Base-by-base conservation (phyloP, 2,888 invertebrate species). In the Pyrrhosoma nymphula region DNA sequence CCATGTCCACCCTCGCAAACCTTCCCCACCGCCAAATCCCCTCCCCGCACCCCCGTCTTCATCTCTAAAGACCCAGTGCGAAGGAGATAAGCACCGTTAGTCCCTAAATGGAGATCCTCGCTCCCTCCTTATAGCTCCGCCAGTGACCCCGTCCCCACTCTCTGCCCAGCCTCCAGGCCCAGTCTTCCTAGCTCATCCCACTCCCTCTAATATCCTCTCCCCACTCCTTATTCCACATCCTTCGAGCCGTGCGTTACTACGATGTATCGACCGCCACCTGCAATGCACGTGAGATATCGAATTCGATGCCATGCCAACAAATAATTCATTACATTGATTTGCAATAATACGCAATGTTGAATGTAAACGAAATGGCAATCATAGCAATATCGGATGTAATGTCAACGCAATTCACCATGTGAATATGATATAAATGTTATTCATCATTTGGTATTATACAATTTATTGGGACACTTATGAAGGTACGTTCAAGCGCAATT, bases 71-170 rank as follows among this genome's bases (percentile, higher is more conserved):
- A 93, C 69, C 69, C 69, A 60, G 63, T 47, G 93, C 93, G 47
- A 69, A 35, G 93, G 69, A 93, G 93, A 93, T 93, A 93, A 93
- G 93, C 93, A 93, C 93, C 63, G 89, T 89, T 89, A 89, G 55
- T 89, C 47, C 89, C 69, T 93, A 93, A 93, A 93, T 93, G 93
- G 93, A 93, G 93, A 93, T 75, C 75, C 69, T 26, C 69, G 69
- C 39, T 47, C n/a, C 47, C 93, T 93, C 75, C 91, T 91, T 91
- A 91, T 63, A 91, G 39, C 91, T 75, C 47, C 69, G 16, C 39
- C 47, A 3, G 47, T 47, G 47, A 4, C 47, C 47, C 35, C 14
- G 26, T 4, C 69, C 39, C 69, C 55, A 63, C 47, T 69, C 55
- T 55, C 35, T 35, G 4, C 30, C 82, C 35, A 35, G 30, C 82